A percentile compares a stretch with the other conserved stretches of the same genome.
These are phyloP conservation scores for Machimus rusticus DNA, from an alignment of 2,888 invertebrate genomes.

Conservation along the genomic window DNA sequence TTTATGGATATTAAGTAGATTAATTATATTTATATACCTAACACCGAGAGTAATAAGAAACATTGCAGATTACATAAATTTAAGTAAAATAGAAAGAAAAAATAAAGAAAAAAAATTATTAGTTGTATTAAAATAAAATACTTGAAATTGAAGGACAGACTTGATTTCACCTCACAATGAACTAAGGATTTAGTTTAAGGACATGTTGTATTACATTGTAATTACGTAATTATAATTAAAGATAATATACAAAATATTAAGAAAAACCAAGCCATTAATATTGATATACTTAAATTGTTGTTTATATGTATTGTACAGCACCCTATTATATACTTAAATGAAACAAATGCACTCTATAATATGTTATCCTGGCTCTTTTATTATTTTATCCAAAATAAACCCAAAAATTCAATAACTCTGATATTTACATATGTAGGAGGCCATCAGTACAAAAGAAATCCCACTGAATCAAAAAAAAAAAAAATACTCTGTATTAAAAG, in stretches of 20 bases:
- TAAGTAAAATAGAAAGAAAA: neutral
- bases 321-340: slow-evolving; percentile 42
- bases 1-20: neutral
- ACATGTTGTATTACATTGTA: slow-evolving; percentile 9
- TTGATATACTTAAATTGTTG: slow-evolving; percentile 32
- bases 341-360: slow-evolving; percentile 47
- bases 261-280: neutral
- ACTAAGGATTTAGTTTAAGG: neutral
- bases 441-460: too few species aligned
- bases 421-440: too few species aligned
- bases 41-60: neutral
- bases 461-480: too few species aligned
- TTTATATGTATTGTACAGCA: slow-evolving; percentile 48
- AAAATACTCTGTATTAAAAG: too few species aligned
- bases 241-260: neutral
- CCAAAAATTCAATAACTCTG: neutral
- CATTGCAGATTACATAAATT: neutral
- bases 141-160: neutral
- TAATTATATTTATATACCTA: neutral
- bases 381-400: neutral
- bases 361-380: slow-evolving; percentile 38
- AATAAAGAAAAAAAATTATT: neutral
- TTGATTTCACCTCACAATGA: neutral
- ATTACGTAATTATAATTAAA: neutral
- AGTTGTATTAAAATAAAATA: neutral